Evolutionary conservation across 2,888 invertebrate genomes (phyloP).

Genomic region (Apodemia zela): DNA sequence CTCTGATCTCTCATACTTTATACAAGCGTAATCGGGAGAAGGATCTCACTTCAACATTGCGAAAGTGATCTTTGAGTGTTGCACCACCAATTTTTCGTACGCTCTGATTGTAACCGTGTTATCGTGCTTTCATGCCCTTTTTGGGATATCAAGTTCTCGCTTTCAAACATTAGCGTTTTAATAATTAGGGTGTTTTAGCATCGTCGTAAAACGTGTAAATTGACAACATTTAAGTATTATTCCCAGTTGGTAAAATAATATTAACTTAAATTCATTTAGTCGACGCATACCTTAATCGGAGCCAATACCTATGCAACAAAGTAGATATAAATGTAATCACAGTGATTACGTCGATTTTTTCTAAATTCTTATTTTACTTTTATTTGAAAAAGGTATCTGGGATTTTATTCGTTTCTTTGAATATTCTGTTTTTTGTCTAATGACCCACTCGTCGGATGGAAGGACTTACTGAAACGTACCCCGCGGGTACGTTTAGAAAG

Average conservation of each 20-base stretch:
- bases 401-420: slow-evolving; percentile 45
- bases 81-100: no score
- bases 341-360: slow-evolving; percentile 6
- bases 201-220: no score
- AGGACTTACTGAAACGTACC: slow-evolving; percentile 52
- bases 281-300: neutral
- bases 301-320: neutral
- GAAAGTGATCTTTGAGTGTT: no score
- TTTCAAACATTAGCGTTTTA: no score
- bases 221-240: neutral
- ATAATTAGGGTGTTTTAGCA: no score
- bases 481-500: slow-evolving; percentile 44
- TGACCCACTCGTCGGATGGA: slow-evolving; percentile 44
- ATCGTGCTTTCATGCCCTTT: no score
- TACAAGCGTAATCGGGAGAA: no score
- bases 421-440: slow-evolving; percentile 65
- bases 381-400: slow-evolving; percentile 6
- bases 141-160: no score
- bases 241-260: neutral
- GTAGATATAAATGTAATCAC: neutral
- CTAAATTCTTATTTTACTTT: slow-evolving; percentile 16
- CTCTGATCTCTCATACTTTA: no score
- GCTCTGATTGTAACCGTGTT: no score
- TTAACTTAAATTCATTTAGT: neutral
- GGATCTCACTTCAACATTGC: no score